Conservation (phyloP, 2,113 vertebrate species). For the Myrmecobius fasciatus region DNA sequence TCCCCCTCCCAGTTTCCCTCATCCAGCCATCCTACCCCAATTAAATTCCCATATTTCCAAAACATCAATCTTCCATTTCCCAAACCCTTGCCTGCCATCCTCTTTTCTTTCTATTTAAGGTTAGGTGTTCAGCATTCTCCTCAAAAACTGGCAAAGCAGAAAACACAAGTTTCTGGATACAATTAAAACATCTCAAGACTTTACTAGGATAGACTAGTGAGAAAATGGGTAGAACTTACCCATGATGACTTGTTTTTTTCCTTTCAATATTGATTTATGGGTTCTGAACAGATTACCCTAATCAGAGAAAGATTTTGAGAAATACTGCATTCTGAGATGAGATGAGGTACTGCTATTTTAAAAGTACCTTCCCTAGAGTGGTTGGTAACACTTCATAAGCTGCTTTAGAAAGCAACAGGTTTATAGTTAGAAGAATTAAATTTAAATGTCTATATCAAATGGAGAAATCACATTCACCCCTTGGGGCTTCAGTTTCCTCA, state of each 20-base stretch:
- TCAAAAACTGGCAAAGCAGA: background rate
- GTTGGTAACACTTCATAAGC: background rate
- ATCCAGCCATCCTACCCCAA: background rate
- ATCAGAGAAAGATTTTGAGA: background rate
- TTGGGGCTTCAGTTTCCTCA: background rate
- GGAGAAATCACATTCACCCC: background rate
- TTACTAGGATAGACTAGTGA: no score
- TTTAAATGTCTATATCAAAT: background rate
- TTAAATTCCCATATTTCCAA: background rate
- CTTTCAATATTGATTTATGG: background rate
- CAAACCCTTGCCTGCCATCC: background rate
- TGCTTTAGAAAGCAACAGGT: background rate
- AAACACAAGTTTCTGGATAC: background rate
- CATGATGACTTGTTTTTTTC: background rate
- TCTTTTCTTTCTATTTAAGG: background rate
- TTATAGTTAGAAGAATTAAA: background rate
- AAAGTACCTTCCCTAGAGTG: background rate
- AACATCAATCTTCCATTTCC: background rate
- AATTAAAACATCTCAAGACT: background rate
- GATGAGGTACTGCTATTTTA: background rate
- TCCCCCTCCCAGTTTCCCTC: background rate
- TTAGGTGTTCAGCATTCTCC: background rate
- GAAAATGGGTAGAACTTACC: background rate
- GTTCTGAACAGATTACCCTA: background rate
- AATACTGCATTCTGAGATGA: background rate